Percentiles rank a stretch among this genome's conserved stretches.
Conservation (phyloP, 2,797 vertebrate species). For the Neosilurus hyrtlii region DNA sequence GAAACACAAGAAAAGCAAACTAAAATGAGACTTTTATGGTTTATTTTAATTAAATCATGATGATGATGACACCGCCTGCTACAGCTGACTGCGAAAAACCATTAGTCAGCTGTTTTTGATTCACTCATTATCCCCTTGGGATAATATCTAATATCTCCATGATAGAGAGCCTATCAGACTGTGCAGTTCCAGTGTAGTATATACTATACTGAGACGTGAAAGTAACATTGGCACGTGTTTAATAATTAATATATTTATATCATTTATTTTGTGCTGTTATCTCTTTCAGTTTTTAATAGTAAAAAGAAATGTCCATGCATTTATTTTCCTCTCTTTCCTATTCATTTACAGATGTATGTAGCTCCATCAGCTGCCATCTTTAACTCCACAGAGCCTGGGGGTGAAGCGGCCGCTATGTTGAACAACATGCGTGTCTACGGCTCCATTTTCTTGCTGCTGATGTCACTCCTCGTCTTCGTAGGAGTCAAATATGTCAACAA, state of each 20-base stretch:
- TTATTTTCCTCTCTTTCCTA: not conserved
- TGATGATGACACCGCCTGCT: too few relatives aligned
- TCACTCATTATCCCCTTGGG: too few relatives aligned
- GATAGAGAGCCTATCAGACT: too few relatives aligned
- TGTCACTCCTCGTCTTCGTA: slow-evolving; percentile 87
- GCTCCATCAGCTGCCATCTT: slow-evolving; percentile 81
- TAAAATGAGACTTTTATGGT: too few relatives aligned
- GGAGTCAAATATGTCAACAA: slow-evolving; percentile 92
- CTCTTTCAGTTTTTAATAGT: not conserved
- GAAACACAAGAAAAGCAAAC: too few relatives aligned
- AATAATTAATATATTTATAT: not conserved
- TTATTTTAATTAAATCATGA: too few relatives aligned
- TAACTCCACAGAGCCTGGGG: slow-evolving; percentile 63
- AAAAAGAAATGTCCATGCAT: not conserved
- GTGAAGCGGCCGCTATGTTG: slow-evolving; percentile 80
- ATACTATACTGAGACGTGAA: not conserved
- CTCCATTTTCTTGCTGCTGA: slow-evolving; percentile 81
- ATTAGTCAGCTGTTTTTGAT: too few relatives aligned
- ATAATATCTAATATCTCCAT: too few relatives aligned
- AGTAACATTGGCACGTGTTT: slow-evolving; percentile 1
- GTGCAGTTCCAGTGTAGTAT: too few relatives aligned
- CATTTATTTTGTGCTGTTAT: not conserved
- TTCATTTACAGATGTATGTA: slow-evolving; percentile 79
- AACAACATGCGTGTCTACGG: slow-evolving; percentile 93
- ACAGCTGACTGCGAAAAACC: too few relatives aligned